Evolutionary conservation across 30 jellyfish, hydroid and myxozoan genomes (phyloP).

Genomic region (Nemopilema nomurai): DNA sequence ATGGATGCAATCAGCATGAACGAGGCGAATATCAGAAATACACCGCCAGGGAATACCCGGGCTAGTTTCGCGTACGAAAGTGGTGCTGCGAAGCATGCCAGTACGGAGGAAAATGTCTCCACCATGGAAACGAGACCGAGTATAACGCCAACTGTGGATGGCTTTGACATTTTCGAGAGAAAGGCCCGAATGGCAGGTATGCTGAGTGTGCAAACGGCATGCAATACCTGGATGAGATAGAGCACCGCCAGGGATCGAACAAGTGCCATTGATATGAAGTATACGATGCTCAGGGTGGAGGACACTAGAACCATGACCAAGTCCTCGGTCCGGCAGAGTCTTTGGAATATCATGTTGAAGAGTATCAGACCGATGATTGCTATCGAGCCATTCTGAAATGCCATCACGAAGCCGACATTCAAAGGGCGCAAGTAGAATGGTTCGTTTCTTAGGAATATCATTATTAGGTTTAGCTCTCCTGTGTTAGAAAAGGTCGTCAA

Average conservation of each 20-base stretch:
- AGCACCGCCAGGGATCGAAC: constrained; percentile 30
- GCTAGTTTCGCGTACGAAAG: constrained; percentile 20
- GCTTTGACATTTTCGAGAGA: constrained; percentile 37
- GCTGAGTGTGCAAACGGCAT: constrained; percentile 25
- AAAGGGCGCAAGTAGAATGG: constrained; percentile 29
- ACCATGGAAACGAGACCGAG: constrained; percentile 29
- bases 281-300: constrained; percentile 6
- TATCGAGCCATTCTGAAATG: constrained; percentile 18
- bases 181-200: constrained; percentile 31
- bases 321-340: constrained; percentile 19
- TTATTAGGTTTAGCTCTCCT: constrained; percentile 31
- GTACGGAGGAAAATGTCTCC: constrained; percentile 30
- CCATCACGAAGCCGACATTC: constrained; percentile 18
- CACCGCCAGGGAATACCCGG: constrained; percentile 12
- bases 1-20: constrained; percentile 22
- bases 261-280: constrained; percentile 19
- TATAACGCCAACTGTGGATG: constrained; percentile 15
- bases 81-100: constrained; percentile 45
- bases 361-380: constrained; percentile 31
- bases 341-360: constrained; percentile 22
- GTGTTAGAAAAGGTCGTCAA: constrained; percentile 5
- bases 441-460: constrained; percentile 7
- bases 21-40: constrained; percentile 5
- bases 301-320: constrained; percentile 17
- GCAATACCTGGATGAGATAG: constrained; percentile 11